Evolutionary conservation across 2,888 invertebrate genomes (phyloP).

Genomic region (Cataglyphis albicans): DNA sequence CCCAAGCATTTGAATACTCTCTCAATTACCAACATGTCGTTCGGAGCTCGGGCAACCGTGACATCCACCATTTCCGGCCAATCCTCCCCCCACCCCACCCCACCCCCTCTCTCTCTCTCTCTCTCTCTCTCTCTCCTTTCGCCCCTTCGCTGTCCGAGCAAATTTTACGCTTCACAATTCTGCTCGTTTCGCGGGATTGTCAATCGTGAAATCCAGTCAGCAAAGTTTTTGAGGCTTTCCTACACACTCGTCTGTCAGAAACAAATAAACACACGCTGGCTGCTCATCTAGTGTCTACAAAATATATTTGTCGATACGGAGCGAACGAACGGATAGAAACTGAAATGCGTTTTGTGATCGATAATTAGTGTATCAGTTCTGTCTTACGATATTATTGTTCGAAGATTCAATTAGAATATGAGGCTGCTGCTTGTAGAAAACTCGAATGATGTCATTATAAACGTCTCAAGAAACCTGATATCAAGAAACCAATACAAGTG

Average conservation of each 20-base stretch:
- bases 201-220: conserved; percentile 70
- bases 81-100: background rate
- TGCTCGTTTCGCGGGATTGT: conserved; percentile 69
- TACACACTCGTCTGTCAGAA: conserved; percentile 42
- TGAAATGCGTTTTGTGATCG: background rate
- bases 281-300: conserved; percentile 26
- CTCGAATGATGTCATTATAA: background rate
- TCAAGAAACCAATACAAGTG: background rate
- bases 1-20: conserved; percentile 76
- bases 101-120: too few relatives aligned
- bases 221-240: conserved; percentile 63
- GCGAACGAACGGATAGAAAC: background rate
- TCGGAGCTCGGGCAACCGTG: conserved; percentile 68
- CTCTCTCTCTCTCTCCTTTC: too few relatives aligned
- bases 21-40: conserved; percentile 74
- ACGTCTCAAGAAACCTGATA: background rate
- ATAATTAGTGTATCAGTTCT: background rate
- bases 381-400: background rate
- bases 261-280: conserved; percentile 29
- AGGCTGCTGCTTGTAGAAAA: background rate
- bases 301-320: background rate
- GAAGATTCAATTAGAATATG: background rate
- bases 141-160: conserved; percentile 28
- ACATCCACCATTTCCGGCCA: conserved; percentile 66
- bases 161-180: conserved; percentile 69